Percentiles rank a stretch among this genome's conserved stretches.
These are phyloP conservation scores for Crotalus tigris DNA, from an alignment of 2,113 vertebrate species.

Conservation along the genomic window DNA sequence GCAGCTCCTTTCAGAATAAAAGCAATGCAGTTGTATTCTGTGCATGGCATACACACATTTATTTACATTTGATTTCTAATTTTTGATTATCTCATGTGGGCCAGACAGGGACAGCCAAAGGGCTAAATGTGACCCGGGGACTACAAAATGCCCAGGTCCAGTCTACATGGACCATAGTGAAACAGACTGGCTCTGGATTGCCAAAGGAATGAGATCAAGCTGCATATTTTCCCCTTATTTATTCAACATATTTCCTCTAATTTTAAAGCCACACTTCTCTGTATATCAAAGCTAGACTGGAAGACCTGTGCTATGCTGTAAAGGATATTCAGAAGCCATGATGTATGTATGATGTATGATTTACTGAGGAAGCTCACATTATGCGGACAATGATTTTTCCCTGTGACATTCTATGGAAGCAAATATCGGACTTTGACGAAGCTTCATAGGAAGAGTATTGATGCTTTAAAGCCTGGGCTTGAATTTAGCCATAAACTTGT, in stretches of 20 bases:
- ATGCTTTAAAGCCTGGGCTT: not conserved
- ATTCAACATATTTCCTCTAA: not conserved
- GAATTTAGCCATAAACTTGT: not conserved
- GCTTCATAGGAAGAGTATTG: not conserved
- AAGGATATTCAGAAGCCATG: not conserved
- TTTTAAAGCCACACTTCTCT: not conserved
- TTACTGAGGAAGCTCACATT: not conserved
- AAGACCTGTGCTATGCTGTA: not conserved
- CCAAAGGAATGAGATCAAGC: not conserved
- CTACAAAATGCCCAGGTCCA: not conserved
- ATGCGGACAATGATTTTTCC: not conserved
- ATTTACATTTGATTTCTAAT: not conserved
- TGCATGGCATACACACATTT: not conserved
- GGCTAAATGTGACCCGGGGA: not conserved
- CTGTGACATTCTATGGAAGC: not conserved
- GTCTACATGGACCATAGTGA: not conserved
- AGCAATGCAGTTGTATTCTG: not conserved
- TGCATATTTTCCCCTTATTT: not conserved
- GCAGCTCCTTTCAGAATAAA: not conserved
- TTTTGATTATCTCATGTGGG: not conserved
- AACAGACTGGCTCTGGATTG: not conserved
- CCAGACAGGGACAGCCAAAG: not conserved
- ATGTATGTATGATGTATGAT: not conserved
- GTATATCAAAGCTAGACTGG: not conserved
- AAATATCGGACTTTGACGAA: not conserved